Evolutionary conservation across 2,888 invertebrate species (phyloP).

Genomic region (Elysia crispata): DNA sequence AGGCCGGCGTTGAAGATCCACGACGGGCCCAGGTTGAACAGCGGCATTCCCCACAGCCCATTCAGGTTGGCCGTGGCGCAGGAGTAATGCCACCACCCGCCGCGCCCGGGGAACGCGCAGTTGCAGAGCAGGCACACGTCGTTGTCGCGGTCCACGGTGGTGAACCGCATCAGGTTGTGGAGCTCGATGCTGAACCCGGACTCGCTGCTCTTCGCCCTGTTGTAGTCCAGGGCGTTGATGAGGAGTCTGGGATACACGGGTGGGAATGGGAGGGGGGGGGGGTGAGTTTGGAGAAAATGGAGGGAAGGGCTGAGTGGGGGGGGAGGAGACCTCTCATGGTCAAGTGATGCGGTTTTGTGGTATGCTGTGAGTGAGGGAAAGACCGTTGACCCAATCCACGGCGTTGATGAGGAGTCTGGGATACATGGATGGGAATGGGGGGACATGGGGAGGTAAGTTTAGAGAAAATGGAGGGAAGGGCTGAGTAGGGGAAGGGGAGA

Average conservation of each 20-base stretch:
- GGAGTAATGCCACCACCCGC: background rate
- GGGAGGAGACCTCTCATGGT: too few species aligned
- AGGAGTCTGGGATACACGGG: background rate
- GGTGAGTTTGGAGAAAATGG: too few species aligned
- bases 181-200: constrained; percentile 1
- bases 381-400: background rate
- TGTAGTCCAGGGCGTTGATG: background rate
- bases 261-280: too few species aligned
- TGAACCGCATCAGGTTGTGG: background rate
- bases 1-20: background rate
- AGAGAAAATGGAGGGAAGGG: too few species aligned
- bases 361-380: too few species aligned
- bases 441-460: too few species aligned
- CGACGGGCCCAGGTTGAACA: background rate
- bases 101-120: constrained; percentile 9
- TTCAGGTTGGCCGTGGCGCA: constrained; percentile 13
- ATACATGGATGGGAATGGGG: too few species aligned
- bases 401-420: background rate
- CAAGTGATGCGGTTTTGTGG: too few species aligned
- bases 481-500: too few species aligned
- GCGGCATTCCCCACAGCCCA: background rate
- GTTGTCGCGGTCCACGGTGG: constrained; percentile 9
- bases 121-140: background rate
- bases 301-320: too few species aligned
- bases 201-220: background rate